Base-by-base conservation (phyloP, 2,113 vertebrate genomes). In the Callospermophilus lateralis region DNA sequence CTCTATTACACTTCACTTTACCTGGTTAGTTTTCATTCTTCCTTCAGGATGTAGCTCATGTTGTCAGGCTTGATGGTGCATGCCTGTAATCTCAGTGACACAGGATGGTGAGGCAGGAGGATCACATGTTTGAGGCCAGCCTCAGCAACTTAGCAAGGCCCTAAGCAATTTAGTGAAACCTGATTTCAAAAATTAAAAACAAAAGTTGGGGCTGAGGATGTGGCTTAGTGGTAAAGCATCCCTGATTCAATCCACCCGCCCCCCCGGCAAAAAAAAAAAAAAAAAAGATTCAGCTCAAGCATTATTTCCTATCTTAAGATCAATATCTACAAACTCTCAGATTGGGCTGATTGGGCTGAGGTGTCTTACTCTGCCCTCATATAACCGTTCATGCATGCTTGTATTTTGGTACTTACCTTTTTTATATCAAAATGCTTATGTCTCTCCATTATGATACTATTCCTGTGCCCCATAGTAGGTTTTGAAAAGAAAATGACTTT, bases 391-490 rank as follows among this genome's bases (percentile, higher is more conserved):
- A 51, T 30, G 39, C 30, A 83, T 24, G 15, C 32, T 61, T 77
- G 30, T 73, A 94, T 26, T 39, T 55, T 81, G 63, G 32, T 32
- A 94, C 28, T 83, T 92, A 65, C 58, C 8, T 90, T 84, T 93
- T 73, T 84, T 17, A 63, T 48, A 63, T 87, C n/a, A 81, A 94
- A 94, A 86, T 90, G 8, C 91, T 95, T 81, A 28, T 67, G n/a
- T 63, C 9, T 63, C 61, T 88, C 34, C 70, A 19, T 28, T 65
- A 92, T 20, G 3, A 24, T 48, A 85, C 72, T 68, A 84, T 55
- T 72, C 19, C 30, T 77, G 13, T 42, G 72, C 42, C 34, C 28
- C n/a, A 16, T 12, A 81, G 19, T 37, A 70, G 13, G 22, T 73
- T 70, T 92, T 37, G 15, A 32, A 12, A 72, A 67, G 42, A 81